Evolutionary conservation across 2,113 vertebrate genomes (phyloP), one percentile per base, ranked within the genome.

Genomic region (Solea solea): DNA sequence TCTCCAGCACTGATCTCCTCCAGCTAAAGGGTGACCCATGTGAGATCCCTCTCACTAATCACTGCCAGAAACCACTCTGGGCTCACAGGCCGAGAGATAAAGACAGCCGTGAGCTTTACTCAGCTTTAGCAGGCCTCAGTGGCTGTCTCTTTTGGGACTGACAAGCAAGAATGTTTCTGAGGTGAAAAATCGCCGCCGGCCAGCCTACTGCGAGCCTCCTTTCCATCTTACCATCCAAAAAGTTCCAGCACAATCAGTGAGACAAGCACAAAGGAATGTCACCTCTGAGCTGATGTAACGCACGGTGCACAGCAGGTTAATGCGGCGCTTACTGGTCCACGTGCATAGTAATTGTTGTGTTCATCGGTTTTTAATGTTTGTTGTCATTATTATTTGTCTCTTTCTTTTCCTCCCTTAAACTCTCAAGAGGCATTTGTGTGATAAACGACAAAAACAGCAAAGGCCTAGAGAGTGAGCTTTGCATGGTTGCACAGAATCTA

Each of bases 71-170:
- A 88, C 86, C 86, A 84, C 83, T 87, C 76, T 66, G 75, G 85
- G 87, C 90, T 91, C 89, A 83, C 78, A 71, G 85, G 90, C 83
- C 69, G 62, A 63, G 76, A 89, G 89, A 91, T 89, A 90, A 92
- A 89, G 87, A 87, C 81, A 87, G 89, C 86, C 82, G 39, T 67
- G 64, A 89, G 88, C 88, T 87, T 90, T 86, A 88, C 79, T 85
- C 76, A 64, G 89, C 86, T 92, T 91, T 91, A 89, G 80, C 70
- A 45, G 84, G 85, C 88, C 80, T 86, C 82, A 4, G 78, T 48
- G 62, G 66, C 85, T 75, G 68, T 87, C 87, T 86, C 88, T 86
- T 81, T 48, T 52, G 76, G 78, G 72, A 81, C 86, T 86, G 89
- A 90, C 86, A 86, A 89, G 88, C 74, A 57, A 76, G 86, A 75